phyloP scores from a whole-genome alignment of 2,113 vertebrate species.

The Apteryx mantelli region DNA sequence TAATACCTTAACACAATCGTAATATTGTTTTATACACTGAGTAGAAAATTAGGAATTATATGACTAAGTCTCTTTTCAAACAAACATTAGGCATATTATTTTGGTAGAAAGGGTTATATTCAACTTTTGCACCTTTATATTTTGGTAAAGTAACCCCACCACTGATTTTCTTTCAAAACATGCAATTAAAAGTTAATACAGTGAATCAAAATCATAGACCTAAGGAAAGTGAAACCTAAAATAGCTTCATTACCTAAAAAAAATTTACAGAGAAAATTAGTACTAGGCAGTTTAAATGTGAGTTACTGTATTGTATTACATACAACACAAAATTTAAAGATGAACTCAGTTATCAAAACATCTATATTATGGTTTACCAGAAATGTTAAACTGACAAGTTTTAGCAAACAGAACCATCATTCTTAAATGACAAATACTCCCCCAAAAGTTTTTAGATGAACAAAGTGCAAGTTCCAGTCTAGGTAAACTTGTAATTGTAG shows the following conservation, averaged over 20 bases:
- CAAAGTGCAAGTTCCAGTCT: background rate
- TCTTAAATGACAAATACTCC: background rate
- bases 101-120: background rate
- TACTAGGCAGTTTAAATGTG: background rate
- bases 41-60: background rate
- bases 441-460: background rate
- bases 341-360: background rate
- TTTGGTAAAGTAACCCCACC: background rate
- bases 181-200: background rate
- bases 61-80: background rate
- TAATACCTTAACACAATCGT: background rate
- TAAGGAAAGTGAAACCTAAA: background rate
- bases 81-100: background rate
- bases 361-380: background rate
- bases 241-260: background rate
- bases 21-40: background rate
- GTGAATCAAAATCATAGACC: background rate
- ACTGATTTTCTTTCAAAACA: background rate
- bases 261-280: background rate
- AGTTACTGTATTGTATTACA: accelerated
- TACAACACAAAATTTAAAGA: background rate
- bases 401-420: background rate
- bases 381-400: background rate
- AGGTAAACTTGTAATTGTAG: background rate
- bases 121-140: background rate